Evolutionary conservation across 2,888 invertebrate species (phyloP).

Genomic region (Tenthredo amoena): DNA sequence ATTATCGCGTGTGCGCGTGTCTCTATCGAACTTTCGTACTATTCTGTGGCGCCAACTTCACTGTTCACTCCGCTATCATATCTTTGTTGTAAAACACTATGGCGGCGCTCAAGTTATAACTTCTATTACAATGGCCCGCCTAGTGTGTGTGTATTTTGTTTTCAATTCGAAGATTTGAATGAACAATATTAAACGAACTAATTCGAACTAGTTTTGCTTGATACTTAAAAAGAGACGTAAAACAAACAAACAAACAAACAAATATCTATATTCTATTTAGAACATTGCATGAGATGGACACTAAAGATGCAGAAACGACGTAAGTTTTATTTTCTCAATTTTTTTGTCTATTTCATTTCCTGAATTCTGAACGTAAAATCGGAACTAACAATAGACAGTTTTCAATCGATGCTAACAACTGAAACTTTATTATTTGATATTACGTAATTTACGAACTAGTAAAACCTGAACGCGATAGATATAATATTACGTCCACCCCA

Average conservation of each 20-base stretch:
- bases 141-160: neutral
- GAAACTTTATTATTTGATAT: neutral
- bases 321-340: slow-evolving; percentile 13
- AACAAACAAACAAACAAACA: slow-evolving; percentile 23
- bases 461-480: neutral
- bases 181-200: neutral
- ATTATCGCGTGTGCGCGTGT: neutral
- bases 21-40: neutral
- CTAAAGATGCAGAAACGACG: slow-evolving; percentile 19
- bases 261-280: slow-evolving; percentile 33
- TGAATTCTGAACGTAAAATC: neutral
- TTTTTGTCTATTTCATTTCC: neutral
- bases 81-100: slow-evolving; percentile 32
- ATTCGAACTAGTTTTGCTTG: neutral
- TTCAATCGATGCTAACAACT: neutral
- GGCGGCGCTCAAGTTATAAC: neutral
- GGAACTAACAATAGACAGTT: neutral
- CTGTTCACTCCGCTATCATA: neutral
- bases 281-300: slow-evolving; percentile 8
- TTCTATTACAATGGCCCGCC: neutral
- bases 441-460: neutral
- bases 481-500: neutral
- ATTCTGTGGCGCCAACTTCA: neutral
- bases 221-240: slow-evolving; percentile 2
- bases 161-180: neutral